Evolutionary conservation across 1,140 invertebrate species (phyloP), one percentile per base, ranked within the genome.

Genomic region (Gonatopus flavifemur): DNA sequence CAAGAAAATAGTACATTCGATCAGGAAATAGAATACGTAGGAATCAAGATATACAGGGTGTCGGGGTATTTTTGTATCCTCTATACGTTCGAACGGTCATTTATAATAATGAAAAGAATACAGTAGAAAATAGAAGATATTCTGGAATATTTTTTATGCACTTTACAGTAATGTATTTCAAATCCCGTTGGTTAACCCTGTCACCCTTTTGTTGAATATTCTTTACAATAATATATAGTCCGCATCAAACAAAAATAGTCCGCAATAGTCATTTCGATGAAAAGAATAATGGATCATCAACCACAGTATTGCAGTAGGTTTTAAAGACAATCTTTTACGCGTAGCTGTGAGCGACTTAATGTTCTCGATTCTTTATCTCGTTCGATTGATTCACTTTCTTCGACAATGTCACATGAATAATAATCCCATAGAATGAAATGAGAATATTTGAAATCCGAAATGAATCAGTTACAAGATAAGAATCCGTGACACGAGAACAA

Each of bases 281-380:
- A n/a, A n/a, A n/a, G n/a, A 66, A 66, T 65, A 63, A 70, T 70
- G n/a, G n/a, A 69, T 58, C 69, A 72, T 66, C 66, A 76, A 72
- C 64, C 73, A 76, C 75, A 77, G 74, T 77, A 77, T 77, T 77
- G 75, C 75, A 77, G 76, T 77, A 77, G 72, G 60, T 67, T 67
- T 67, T 60, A 62, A 48, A 71, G 49, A 58, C 43, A 61, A 59
- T 57, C 59, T 65, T 62, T 57, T 61, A 55, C 57, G 48, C 39
- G 47, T 55, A 31, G 46, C 44, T 47, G 16, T 25, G 38, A 21
- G 43, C 12, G 38, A 22, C 12, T 19, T 50, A 36, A 52, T 37
- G 35, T 30, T 44, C 32, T 10, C 35, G 31, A 39, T 52, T 46
- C 31, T 52, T 46, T 20, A 18, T 18, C 32, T 35, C 43, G 22